These are phyloP conservation scores for Baronia brevicornis DNA, from an alignment of 2,888 invertebrate genomes.

Conservation along the genomic window DNA sequence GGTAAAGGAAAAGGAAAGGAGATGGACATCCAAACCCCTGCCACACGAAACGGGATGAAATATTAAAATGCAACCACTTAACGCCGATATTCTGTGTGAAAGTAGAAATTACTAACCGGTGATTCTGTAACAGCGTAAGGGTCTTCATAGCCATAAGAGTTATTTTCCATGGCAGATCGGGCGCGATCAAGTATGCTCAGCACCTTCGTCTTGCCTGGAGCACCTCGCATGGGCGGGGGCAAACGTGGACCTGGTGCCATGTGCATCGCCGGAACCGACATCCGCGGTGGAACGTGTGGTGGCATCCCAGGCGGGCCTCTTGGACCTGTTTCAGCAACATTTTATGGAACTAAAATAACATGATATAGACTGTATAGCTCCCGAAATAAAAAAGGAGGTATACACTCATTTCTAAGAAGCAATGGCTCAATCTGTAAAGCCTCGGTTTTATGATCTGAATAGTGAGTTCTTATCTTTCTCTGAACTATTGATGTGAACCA, in stretches of 20 bases:
- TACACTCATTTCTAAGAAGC: too few species aligned
- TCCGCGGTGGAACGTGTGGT: conserved; percentile 15
- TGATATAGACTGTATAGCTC: too few species aligned
- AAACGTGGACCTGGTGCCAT: conserved; percentile 31
- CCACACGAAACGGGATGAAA: too few species aligned
- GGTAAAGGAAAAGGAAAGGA: too few species aligned
- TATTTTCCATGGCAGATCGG: conserved; percentile 87
- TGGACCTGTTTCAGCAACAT: too few species aligned
- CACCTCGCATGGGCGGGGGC: conserved; percentile 59
- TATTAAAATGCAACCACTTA: not conserved
- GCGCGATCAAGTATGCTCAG: conserved; percentile 90
- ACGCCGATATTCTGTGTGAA: not conserved
- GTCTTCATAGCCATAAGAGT: conserved; percentile 78
- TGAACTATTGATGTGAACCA: too few species aligned
- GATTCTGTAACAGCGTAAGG: conserved; percentile 48
- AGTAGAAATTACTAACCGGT: conserved; percentile 32
- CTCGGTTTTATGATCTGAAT: too few species aligned
- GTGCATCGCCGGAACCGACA: conserved; percentile 18
- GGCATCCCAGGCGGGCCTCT: conserved; percentile 5
- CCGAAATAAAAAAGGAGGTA: too few species aligned
- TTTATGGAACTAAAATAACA: too few species aligned
- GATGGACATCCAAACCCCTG: too few species aligned
- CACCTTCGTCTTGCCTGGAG: conserved; percentile 85
- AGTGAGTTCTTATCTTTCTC: too few species aligned
- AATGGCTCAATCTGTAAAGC: too few species aligned